Conservation (phyloP, 2,113 vertebrate species). For the human (Homo sapiens) region DNA sequence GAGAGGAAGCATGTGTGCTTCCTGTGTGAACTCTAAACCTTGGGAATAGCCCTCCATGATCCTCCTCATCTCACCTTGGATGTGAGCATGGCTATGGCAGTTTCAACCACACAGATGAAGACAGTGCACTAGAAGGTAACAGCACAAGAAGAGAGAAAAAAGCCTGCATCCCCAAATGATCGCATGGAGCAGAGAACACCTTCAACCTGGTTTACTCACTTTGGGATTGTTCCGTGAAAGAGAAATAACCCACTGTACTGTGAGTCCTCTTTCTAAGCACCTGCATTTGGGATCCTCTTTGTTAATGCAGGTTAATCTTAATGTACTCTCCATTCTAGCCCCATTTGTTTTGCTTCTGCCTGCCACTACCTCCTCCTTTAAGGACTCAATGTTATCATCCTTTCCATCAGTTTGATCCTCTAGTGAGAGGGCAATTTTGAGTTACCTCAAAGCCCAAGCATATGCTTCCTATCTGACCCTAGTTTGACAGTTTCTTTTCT, state of each 20-base stretch:
- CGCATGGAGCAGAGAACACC: not conserved
- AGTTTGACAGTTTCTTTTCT: not conserved
- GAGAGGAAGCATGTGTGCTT: not conserved
- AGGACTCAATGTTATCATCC: not conserved
- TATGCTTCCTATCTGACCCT: not conserved
- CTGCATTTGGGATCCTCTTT: not conserved
- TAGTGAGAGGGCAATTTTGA: not conserved
- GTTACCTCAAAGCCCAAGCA: not conserved
- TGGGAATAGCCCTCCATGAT: not conserved
- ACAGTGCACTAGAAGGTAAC: not conserved
- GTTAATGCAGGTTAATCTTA: not conserved
- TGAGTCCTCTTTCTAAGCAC: not conserved
- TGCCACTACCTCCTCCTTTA: not conserved
- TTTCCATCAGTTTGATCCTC: not conserved
- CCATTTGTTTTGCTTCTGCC: not conserved
- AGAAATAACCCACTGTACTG: rapidly evolving
- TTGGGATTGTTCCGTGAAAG: not conserved
- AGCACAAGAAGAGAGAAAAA: not conserved
- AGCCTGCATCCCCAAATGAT: rapidly evolving
- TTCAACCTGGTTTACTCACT: rapidly evolving
- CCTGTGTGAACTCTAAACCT: not conserved
- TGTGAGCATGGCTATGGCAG: rapidly evolving
- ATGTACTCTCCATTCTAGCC: not conserved
- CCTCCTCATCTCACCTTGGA: not conserved
- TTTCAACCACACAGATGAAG: not conserved